Evolutionary conservation across 2,888 invertebrate species (phyloP), one percentile per base, ranked within the genome.

Genomic region (Patella caerulea): DNA sequence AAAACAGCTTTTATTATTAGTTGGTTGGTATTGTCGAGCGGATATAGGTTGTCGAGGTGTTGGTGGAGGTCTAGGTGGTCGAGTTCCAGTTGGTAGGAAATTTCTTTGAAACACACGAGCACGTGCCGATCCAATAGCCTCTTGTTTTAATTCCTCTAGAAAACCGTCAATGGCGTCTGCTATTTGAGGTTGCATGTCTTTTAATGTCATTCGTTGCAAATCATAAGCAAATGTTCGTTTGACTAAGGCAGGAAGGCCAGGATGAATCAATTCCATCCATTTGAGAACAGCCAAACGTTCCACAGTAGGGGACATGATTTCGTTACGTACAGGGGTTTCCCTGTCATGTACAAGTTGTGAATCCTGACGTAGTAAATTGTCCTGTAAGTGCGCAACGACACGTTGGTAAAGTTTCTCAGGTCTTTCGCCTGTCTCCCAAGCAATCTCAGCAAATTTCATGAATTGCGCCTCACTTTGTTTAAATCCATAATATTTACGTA

Each of bases 401-500:
- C 34, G 34, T 34, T 34, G 34, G 34, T 34, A 34, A 34, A 34
- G 4, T 34, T 34, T 34, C 2, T 83, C 84, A 9, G 82, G 82
- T 15, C 81, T 19, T 72, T 83, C 80, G 12, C 71, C 78, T 11
- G 81, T 76, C 69, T 82, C 72, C 12, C 79, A 73, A 7, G 75
- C 19, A 45, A 85, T 81, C 11, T 17, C 19, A 2, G 77, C 59
- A 72, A 81, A 80, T 45, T 84, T 79, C 7, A 83, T 45, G 71
- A 84, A 83, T 34, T 34, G 34, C 34, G 34, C 34, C 2, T 34
- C 34, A 34, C 34, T 34, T 34, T 59, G 9, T 7, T 59, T 59
- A 17, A 84, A 82, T 2, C 82, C 81, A 74, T 74, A 83, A 72
- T 83, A 83, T 14, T 76, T 69, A 2, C 81, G 15, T 19, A 84